Percentiles rank a stretch among this genome's conserved stretches.
These are phyloP conservation scores for Cephalotes varians DNA, from an alignment of 2,888 invertebrate species.

Conservation along the genomic window DNA sequence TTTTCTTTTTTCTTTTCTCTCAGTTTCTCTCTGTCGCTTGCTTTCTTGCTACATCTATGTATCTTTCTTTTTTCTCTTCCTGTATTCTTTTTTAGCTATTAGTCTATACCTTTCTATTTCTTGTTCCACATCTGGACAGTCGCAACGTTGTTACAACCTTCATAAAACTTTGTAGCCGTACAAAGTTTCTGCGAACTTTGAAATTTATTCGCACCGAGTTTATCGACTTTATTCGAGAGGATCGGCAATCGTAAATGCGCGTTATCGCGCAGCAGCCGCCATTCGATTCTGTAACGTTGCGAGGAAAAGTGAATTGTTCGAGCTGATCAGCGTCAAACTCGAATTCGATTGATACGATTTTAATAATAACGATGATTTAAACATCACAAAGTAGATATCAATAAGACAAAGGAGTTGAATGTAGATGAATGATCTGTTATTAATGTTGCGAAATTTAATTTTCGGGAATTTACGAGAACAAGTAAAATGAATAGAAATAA, in stretches of 20 bases:
- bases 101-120: constrained; percentile 32
- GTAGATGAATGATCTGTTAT: not conserved
- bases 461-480: not conserved
- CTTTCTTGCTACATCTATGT: not conserved
- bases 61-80: not conserved
- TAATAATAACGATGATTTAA: constrained; percentile 5
- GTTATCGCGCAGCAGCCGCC: constrained; percentile 5
- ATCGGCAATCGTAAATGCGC: constrained; percentile 50
- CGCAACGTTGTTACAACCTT: constrained; percentile 51
- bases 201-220: constrained; percentile 47
- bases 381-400: not conserved
- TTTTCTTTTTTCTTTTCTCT: not conserved
- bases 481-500: not conserved
- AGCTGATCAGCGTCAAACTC: not conserved
- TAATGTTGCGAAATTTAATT: constrained; percentile 11
- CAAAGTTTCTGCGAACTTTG: constrained; percentile 40
- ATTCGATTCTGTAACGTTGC: not conserved
- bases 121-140: constrained; percentile 33
- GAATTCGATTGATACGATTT: constrained; percentile 11
- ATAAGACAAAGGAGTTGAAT: not conserved
- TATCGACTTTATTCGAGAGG: constrained; percentile 22
- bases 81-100: constrained; percentile 13
- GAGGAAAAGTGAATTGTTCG: constrained; percentile 35
- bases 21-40: not conserved
- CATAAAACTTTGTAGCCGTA: constrained; percentile 48